A percentile compares a stretch with the other conserved stretches of the same genome.
Conservation (phyloP, 2,113 vertebrate species). For the Thryonomys swinderianus region DNA sequence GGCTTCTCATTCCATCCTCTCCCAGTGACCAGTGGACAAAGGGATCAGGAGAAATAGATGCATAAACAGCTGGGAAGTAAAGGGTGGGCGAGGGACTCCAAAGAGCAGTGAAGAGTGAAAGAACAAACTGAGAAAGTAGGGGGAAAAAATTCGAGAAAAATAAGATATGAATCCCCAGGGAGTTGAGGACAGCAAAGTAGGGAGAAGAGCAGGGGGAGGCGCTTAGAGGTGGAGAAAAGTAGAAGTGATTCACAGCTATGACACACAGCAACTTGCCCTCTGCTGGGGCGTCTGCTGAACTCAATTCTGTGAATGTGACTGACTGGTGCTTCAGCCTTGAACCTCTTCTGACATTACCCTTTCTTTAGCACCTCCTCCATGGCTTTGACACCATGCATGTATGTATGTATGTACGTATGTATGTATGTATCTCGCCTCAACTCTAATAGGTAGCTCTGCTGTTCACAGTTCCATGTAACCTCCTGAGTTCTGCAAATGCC, state of each 20-base stretch:
- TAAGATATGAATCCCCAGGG: neutral
- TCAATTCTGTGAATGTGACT: neutral
- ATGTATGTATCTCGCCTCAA: too few relatives aligned
- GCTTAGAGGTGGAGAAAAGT: accelerated
- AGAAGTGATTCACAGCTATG: neutral
- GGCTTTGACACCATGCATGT: neutral
- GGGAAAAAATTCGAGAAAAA: neutral
- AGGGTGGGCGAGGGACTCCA: neutral
- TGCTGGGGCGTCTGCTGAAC: neutral
- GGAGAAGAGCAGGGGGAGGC: neutral
- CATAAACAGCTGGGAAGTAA: neutral
- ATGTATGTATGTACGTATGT: neutral
- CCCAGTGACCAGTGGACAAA: neutral
- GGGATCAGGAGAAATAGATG: neutral
- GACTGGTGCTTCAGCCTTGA: neutral
- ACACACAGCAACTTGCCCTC: neutral
- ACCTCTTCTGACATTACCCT: neutral
- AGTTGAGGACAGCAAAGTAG: neutral
- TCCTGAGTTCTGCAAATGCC: neutral
- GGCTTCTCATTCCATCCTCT: neutral
- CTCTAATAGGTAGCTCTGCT: too few relatives aligned
- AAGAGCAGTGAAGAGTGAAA: neutral
- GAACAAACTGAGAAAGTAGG: neutral
- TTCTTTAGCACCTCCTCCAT: neutral
- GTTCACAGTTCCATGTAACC: neutral